Evolutionary conservation across 2,797 vertebrate species (phyloP).

Genomic region (Ctenopoma kingsleyae): DNA sequence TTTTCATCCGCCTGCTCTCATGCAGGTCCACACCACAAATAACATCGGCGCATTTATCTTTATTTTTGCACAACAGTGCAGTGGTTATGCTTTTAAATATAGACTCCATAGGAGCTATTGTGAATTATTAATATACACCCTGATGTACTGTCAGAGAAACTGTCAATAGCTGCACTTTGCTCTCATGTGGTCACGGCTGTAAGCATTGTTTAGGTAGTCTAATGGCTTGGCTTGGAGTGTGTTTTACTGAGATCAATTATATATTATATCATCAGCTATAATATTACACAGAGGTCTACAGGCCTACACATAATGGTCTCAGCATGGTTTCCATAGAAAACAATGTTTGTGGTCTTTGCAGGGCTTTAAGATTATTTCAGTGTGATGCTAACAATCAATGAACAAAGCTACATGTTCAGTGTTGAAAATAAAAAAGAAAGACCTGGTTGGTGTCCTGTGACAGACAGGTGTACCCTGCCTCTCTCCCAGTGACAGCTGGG

Average conservation of each 20-base stretch:
- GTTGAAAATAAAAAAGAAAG: neutral
- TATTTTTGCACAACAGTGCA: neutral
- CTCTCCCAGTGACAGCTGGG: no score
- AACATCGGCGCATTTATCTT: neutral
- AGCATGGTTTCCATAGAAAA: neutral
- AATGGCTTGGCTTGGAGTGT: neutral
- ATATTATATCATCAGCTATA: neutral
- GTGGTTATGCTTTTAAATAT: neutral
- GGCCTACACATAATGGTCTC: neutral
- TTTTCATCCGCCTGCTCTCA: neutral
- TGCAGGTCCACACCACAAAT: neutral
- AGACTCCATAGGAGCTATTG: neutral
- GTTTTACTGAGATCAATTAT: conserved; percentile 17
- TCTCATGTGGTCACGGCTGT: neutral
- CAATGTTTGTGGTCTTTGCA: neutral
- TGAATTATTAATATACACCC: conserved; percentile 39
- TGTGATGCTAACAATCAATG: no score
- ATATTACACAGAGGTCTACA: neutral
- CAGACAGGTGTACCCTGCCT: no score
- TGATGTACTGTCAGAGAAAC: conserved; percentile 10
- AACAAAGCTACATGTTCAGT: neutral
- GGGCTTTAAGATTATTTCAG: no score
- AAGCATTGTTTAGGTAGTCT: neutral
- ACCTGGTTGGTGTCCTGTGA: no score
- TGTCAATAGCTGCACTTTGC: conserved; percentile 17